Percentiles rank a stretch among this genome's conserved stretches.
These are phyloP conservation scores for Ophion ellenae DNA, from an alignment of 2,888 invertebrate genomes.

Conservation along the genomic window DNA sequence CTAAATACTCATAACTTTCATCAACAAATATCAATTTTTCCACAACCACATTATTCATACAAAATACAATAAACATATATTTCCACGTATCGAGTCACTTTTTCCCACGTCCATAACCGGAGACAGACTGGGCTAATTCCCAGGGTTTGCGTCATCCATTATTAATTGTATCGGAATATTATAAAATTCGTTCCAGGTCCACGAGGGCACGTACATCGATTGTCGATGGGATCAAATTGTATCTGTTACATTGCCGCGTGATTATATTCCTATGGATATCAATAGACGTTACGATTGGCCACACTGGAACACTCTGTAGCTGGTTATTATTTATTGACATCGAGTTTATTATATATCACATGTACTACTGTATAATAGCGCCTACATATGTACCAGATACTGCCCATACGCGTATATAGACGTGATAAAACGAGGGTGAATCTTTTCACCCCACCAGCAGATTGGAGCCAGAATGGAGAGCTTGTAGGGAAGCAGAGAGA, in stretches of 20 bases:
- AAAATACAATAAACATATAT: not conserved
- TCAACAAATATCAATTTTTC: too few species aligned
- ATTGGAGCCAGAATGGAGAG: constrained; percentile 22
- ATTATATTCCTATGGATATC: constrained; percentile 51
- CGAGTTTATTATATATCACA: constrained; percentile 21
- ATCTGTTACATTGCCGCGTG: constrained; percentile 37
- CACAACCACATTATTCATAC: too few species aligned
- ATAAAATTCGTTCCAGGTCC: constrained; percentile 40
- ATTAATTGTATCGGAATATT: constrained; percentile 32
- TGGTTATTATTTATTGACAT: constrained; percentile 60
- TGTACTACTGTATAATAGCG: constrained; percentile 24
- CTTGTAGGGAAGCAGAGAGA: constrained; percentile 6
- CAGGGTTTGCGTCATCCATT: constrained; percentile 27
- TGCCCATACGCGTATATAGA: not conserved
- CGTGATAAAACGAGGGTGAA: constrained; percentile 46
- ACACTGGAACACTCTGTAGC: constrained; percentile 20
- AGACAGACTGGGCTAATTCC: constrained; percentile 18
- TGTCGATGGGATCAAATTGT: constrained; percentile 29
- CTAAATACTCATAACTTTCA: not conserved
- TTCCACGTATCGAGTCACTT: not conserved
- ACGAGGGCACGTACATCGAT: constrained; percentile 14
- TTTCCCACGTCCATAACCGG: constrained; percentile 16
- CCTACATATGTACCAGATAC: constrained; percentile 2
- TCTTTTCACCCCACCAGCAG: constrained; percentile 36
- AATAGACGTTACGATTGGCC: constrained; percentile 46